phyloP scores from a whole-genome alignment of 2,113 vertebrate species.

The Athene noctua region DNA sequence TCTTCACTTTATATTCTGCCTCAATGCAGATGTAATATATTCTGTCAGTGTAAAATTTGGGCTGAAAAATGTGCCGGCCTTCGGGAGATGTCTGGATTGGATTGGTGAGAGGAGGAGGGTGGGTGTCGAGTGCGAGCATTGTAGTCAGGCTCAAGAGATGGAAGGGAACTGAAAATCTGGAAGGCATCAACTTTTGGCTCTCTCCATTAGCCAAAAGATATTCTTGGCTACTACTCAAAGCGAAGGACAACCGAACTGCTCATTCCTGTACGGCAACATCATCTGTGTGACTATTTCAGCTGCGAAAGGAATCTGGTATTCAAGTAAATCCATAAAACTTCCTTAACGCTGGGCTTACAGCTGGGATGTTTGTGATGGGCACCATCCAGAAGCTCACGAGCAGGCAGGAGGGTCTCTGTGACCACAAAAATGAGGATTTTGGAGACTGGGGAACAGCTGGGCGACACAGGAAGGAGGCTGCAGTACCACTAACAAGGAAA shows the following conservation, averaged over 20 bases:
- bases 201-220: background rate
- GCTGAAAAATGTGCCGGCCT: constrained; percentile 26
- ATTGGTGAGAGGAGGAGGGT: background rate
- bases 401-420: background rate
- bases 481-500: background rate
- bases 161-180: background rate
- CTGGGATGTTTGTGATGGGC: rapidly evolving
- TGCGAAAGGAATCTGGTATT: background rate
- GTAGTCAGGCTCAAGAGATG: rapidly evolving
- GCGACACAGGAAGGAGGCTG: rapidly evolving
- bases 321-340: background rate
- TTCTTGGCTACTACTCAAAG: background rate
- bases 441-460: background rate
- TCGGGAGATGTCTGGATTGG: background rate
- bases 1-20: constrained; percentile 13
- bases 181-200: background rate
- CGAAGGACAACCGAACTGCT: background rate
- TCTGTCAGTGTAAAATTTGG: constrained; percentile 23
- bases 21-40: constrained; percentile 9
- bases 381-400: background rate
- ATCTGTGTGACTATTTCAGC: background rate
- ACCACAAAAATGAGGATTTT: background rate
- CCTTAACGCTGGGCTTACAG: rapidly evolving
- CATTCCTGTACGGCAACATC: background rate
- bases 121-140: rapidly evolving